Evolutionary conservation across 2,888 invertebrate genomes (phyloP), one percentile per base, ranked within the genome.

Genomic region (Drosophila ustulata): DNA sequence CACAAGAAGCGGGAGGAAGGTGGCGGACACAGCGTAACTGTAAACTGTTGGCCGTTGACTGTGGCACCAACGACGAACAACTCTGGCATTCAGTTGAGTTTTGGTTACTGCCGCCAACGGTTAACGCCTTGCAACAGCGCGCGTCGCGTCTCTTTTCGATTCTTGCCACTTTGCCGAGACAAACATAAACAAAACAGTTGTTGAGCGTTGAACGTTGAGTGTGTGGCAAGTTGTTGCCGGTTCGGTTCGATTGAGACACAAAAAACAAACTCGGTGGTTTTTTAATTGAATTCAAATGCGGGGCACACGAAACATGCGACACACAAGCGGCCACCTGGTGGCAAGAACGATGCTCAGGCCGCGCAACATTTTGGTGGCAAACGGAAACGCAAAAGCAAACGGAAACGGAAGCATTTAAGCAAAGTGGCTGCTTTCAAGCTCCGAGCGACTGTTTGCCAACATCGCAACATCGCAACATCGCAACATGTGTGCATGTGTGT

Each of bases 61-160:
- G 23, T 39, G 39, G 13, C 39, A 41, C 18, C 13, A 6, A 41
- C 39, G 3, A 4, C 28, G 47, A 25, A 4, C 3, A n/a, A 28
- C 39, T 55, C 47, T 63, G 61, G 65, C 61, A 39, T 74, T 91
- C 89, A 91, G 91, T 91, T 91, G 90, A 91, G 90, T 85, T 91
- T 91, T 91, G 90, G 84, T 88, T 87, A 89, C 86, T 85, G 87
- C 83, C 79, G 80, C 78, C 80, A 86, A 82, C 89, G 89, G 90
- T 85, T 83, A 78, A 71, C 71, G 67, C 53, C 63, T 66, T 66
- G 41, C 49, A 58, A 50, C 46, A 59, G 56, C 64, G 66, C 64
- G 66, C 64, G 68, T 59, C 77, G 71, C 82, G 85, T 75, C 75
- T 37, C 2, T 37, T 37, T 64, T 26, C 46, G 55, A 4, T 30